Percentiles rank a stretch among this genome's conserved stretches.
Conservation (phyloP, 2,888 invertebrate genomes). For the Protophormia terraenovae region DNA sequence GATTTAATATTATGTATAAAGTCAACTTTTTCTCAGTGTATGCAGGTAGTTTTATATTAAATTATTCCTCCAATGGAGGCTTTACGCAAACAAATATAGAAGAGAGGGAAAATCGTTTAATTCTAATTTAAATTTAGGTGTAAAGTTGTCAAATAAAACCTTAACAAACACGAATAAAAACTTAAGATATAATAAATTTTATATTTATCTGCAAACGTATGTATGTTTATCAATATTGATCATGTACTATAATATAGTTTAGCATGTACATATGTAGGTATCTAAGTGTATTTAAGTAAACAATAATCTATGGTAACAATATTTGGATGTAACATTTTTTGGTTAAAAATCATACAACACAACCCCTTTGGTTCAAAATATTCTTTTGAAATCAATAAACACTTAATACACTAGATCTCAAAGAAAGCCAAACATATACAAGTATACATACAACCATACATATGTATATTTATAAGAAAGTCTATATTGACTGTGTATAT, state of each 20-base stretch:
- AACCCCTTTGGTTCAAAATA: background rate
- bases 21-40: background rate
- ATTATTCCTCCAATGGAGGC: background rate
- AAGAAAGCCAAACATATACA: too few relatives aligned
- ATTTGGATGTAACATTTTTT: background rate
- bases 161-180: conserved; percentile 23
- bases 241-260: too few relatives aligned
- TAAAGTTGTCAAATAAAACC: conserved; percentile 40
- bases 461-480: background rate
- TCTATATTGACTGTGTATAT: background rate
- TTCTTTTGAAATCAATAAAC: conserved; percentile 41
- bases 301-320: background rate
- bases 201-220: background rate
- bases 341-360: background rate
- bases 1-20: background rate
- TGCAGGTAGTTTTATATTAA: background rate
- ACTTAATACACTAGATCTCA: conserved; percentile 36
- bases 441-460: background rate
- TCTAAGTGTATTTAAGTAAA: background rate
- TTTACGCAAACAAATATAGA: background rate
- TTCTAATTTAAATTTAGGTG: conserved; percentile 38
- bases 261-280: background rate
- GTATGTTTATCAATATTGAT: background rate
- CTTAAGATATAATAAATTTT: background rate
- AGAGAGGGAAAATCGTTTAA: background rate